Evolutionary conservation across 2,888 invertebrate species (phyloP).

Genomic region (Synergus gifuensis): DNA sequence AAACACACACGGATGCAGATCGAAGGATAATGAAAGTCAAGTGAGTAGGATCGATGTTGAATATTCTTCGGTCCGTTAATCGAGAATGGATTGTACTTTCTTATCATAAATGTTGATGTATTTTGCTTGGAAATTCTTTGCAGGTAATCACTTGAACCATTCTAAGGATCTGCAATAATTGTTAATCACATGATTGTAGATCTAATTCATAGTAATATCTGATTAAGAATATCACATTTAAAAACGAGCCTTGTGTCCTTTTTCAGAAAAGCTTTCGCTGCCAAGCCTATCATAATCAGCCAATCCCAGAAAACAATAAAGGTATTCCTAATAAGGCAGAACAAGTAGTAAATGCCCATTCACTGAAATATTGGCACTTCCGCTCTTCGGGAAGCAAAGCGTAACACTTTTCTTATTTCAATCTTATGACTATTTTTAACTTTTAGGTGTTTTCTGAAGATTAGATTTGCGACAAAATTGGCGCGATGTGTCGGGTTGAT

Average conservation of each 20-base stretch:
- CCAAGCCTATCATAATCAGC: conserved; percentile 31
- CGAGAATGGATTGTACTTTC: conserved; percentile 22
- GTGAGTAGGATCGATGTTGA: conserved; percentile 4
- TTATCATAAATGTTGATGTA: background rate
- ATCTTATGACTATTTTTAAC: too few relatives aligned
- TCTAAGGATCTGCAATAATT: background rate
- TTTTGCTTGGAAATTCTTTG: background rate
- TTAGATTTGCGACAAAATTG: conserved; percentile 25
- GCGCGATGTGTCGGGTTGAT: conserved; percentile 15
- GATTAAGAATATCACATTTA: background rate
- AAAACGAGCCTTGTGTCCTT: conserved; percentile 12
- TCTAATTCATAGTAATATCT: background rate
- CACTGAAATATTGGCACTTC: conserved; percentile 34
- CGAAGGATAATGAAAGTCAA: conserved; percentile 37
- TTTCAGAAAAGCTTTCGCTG: background rate
- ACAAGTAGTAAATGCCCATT: conserved; percentile 18
- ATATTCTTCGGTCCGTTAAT: conserved; percentile 14
- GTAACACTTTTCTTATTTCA: background rate
- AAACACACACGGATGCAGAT: conserved; percentile 34
- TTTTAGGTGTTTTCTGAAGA: background rate
- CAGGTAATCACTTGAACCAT: background rate
- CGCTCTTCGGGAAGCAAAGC: conserved; percentile 20
- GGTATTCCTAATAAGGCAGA: conserved; percentile 13
- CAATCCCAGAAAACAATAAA: conserved; percentile 30
- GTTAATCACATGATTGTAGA: background rate